A percentile compares a stretch with the other conserved stretches of the same genome.
Evolutionary conservation across 2,113 vertebrate genomes (phyloP).

Genomic region (Phrynocephalus versicolor): DNA sequence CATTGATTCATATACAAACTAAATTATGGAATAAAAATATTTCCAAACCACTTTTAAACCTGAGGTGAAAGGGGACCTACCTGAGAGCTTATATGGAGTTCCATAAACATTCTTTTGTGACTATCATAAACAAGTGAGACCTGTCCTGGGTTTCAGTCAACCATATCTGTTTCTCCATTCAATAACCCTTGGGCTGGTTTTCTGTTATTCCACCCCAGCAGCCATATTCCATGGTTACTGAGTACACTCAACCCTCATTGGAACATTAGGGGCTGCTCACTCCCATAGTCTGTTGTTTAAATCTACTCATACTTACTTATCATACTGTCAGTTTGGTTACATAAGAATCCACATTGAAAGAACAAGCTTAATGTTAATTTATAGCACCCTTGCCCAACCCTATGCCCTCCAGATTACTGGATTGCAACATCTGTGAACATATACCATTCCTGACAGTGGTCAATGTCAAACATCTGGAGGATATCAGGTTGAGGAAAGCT

Average conservation of each 20-base stretch:
- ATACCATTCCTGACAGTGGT: too few relatives aligned
- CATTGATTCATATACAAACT: neutral
- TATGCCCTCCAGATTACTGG: too few relatives aligned
- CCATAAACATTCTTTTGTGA: neutral
- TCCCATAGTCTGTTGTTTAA: neutral
- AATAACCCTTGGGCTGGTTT: neutral
- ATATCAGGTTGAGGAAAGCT: too few relatives aligned
- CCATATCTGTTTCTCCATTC: neutral
- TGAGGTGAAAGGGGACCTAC: neutral
- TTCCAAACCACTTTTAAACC: neutral
- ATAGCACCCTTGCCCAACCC: too few relatives aligned
- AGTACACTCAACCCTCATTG: neutral
- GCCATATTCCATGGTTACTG: neutral
- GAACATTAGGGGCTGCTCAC: neutral
- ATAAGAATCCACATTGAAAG: too few relatives aligned
- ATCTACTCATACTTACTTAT: too few relatives aligned
- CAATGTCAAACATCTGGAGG: too few relatives aligned
- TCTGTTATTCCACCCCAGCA: neutral
- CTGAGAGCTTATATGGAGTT: neutral
- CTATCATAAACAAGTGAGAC: neutral
- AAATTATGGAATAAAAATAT: neutral
- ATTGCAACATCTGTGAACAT: too few relatives aligned
- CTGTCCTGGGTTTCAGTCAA: neutral
- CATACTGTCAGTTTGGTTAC: too few relatives aligned
- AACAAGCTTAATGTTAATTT: too few relatives aligned